Base-by-base conservation (phyloP, 1,140 invertebrate genomes). In the Pinna nobilis region DNA sequence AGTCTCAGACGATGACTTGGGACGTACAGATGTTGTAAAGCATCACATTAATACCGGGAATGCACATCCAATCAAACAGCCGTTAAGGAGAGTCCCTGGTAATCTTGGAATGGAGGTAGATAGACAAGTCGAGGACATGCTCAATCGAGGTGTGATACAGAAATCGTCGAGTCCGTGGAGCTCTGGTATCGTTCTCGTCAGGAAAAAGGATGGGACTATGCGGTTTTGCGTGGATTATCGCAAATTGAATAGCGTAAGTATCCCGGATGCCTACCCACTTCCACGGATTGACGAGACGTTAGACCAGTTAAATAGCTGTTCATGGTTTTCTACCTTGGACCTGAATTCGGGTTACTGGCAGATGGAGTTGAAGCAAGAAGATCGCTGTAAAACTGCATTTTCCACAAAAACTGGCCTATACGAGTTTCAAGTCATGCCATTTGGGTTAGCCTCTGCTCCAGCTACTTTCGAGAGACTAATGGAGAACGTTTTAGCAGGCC, bases 241-340 rank as follows among this genome's bases (percentile, higher is more conserved):
- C n/a, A n/a, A n/a, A n/a, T n/a, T n/a, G n/a, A 37, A 33, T 32
- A 69, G 23, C 61, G 51, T 30, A 6, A 20, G 30, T 23, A 5
- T 30, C 76, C 37, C n/a, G n/a, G n/a, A n/a, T n/a, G n/a, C n/a
- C n/a, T n/a, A n/a, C n/a, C n/a, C n/a, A n/a, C n/a, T n/a, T n/a
- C n/a, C n/a, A n/a, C n/a, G n/a, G n/a, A n/a, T n/a, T n/a, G n/a
- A n/a, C n/a, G n/a, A n/a, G n/a, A n/a, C n/a, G 0, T 11, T 66
- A 0, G 88, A 86, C 5, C 78, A 76, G n/a, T n/a, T n/a, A n/a
- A n/a, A n/a, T n/a, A n/a, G n/a, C n/a, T n/a, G n/a, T 9, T 84
- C 63, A 15, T 81, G 87, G 33, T 91, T 90, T 68, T 80, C 83
- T 0, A 82, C 83, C 0, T 75, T 92, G 0, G 91, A 92, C 82